These are phyloP conservation scores for Dexiosoma caninum DNA, from an alignment of 2,888 invertebrate genomes.

Conservation along the genomic window DNA sequence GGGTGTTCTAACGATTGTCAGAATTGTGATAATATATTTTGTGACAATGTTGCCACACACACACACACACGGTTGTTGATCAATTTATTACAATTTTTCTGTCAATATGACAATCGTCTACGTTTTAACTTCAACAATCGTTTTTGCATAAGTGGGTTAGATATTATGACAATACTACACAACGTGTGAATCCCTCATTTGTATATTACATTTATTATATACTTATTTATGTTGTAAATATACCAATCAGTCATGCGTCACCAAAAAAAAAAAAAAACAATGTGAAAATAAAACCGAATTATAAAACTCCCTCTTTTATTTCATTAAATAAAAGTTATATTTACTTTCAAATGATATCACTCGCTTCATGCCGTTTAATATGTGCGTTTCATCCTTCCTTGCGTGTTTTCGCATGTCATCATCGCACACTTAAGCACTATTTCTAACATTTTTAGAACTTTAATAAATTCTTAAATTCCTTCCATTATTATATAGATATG, in stretches of 20 bases:
- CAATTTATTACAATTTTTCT: too few relatives aligned
- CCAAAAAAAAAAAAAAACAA: background rate
- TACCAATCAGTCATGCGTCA: background rate
- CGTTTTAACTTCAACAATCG: too few relatives aligned
- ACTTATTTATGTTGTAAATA: too few relatives aligned
- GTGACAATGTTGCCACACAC: too few relatives aligned
- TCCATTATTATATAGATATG: background rate
- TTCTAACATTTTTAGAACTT: background rate
- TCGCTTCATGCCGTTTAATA: background rate
- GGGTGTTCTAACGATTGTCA: too few relatives aligned
- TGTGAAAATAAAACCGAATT: background rate
- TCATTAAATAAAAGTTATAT: background rate
- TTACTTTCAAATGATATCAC: slow-evolving; percentile 27
- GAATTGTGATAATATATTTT: too few relatives aligned
- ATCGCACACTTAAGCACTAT: slow-evolving; percentile 16
- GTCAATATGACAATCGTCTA: too few relatives aligned
- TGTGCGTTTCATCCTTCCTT: background rate
- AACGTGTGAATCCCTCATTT: too few relatives aligned
- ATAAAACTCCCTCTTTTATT: slow-evolving; percentile 10
- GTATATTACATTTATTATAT: too few relatives aligned
- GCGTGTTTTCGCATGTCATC: slow-evolving; percentile 35
- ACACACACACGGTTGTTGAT: too few relatives aligned
- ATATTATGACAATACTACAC: too few relatives aligned
- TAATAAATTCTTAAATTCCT: slow-evolving; percentile 30
- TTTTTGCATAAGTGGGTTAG: too few relatives aligned